phyloP scores from a whole-genome alignment of 2,888 invertebrate genomes.

The Auanema freiburgensis region DNA sequence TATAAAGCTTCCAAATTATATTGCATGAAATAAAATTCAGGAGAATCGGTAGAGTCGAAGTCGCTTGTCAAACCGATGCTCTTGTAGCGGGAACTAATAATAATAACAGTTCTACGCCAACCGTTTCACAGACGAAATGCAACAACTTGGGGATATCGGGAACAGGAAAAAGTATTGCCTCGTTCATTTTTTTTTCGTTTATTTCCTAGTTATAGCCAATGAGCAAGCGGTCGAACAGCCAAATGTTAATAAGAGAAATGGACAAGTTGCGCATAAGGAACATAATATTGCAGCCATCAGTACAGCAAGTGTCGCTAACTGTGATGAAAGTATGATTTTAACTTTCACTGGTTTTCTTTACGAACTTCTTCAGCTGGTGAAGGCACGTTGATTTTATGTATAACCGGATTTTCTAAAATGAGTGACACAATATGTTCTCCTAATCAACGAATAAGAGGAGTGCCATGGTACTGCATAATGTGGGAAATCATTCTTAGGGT shows the following conservation, averaged over 20 bases:
- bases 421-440: constrained; percentile 82
- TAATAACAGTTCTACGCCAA: background rate
- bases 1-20: background rate
- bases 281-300: background rate
- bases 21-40: background rate
- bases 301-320: background rate
- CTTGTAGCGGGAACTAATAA: background rate
- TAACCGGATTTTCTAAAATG: constrained; percentile 84
- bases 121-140: constrained; percentile 5
- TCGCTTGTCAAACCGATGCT: constrained; percentile 3
- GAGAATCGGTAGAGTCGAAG: background rate
- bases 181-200: no score
- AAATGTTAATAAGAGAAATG: constrained; percentile 1
- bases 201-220: constrained; percentile 3
- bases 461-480: constrained; percentile 79
- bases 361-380: constrained; percentile 5
- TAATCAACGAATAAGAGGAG: constrained; percentile 87
- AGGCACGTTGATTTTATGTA: constrained; percentile 83
- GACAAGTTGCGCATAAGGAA: background rate
- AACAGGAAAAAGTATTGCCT: background rate
- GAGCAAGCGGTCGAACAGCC: background rate
- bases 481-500: background rate
- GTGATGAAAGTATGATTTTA: constrained; percentile 12
- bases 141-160: constrained; percentile 3
- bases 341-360: background rate